phyloP scores from a whole-genome alignment of 2,888 invertebrate species.

The Trachelus iudaicus region DNA sequence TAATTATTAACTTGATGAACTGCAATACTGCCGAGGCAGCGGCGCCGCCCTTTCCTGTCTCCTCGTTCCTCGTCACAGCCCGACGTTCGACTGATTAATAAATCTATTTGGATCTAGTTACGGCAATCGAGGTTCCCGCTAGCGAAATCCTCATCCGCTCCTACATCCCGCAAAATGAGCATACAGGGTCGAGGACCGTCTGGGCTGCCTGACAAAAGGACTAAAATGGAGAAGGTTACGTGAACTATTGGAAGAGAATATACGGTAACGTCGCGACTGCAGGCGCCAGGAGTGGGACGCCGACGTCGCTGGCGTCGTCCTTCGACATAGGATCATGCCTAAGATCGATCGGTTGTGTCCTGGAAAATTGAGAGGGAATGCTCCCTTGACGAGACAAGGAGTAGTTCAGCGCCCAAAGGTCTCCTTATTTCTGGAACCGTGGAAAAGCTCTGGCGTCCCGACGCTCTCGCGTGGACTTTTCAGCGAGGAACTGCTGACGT shows the following conservation, averaged over 20 bases:
- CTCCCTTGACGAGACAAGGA: neutral
- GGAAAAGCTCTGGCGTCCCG: neutral
- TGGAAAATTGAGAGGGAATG: neutral
- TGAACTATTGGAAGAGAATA: neutral
- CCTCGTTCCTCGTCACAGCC: neutral
- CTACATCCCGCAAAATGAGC: neutral
- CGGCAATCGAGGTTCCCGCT: slow-evolving; percentile 2
- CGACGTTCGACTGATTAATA: neutral
- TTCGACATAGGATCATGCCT: neutral
- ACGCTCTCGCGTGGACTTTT: neutral
- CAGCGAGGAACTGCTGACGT: slow-evolving; percentile 11
- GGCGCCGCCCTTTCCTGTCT: neutral
- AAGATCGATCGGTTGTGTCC: neutral
- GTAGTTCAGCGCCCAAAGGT: neutral
- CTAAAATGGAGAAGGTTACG: neutral
- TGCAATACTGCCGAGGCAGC: slow-evolving; percentile 2
- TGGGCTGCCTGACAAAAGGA: neutral
- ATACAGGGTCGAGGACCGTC: neutral
- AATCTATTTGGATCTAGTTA: slow-evolving; percentile 5
- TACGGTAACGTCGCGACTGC: neutral
- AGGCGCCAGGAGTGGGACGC: neutral
- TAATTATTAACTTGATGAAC: slow-evolving; percentile 11
- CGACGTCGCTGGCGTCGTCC: neutral
- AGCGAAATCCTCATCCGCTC: neutral
- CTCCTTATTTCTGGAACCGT: neutral